phyloP scores from a whole-genome alignment of 2,113 vertebrate species.

The Anguilla rostrata region DNA sequence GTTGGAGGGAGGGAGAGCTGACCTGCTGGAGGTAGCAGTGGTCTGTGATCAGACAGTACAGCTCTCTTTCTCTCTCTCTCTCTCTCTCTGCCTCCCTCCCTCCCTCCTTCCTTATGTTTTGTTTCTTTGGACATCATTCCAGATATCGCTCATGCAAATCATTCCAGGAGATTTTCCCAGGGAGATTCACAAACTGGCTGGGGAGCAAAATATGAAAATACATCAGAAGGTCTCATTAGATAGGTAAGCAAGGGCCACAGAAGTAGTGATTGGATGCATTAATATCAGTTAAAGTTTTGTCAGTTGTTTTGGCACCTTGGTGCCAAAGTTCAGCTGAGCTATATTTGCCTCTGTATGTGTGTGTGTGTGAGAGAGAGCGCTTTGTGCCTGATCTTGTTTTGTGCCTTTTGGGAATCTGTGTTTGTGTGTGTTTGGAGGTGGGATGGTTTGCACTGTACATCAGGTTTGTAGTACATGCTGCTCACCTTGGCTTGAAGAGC shows the following conservation, averaged over 20 bases:
- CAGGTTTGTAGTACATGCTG: not conserved
- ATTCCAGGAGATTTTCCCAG: constrained; percentile 47
- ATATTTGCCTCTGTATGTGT: not conserved
- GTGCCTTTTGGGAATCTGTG: no score
- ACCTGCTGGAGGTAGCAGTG: constrained; percentile 40
- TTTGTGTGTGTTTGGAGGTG: no score
- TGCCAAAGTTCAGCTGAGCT: not conserved
- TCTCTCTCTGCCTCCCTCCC: constrained; percentile 43
- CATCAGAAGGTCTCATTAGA: constrained; percentile 63
- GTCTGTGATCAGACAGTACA: constrained; percentile 40
- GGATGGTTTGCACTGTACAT: no score
- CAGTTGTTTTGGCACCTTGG: not conserved
- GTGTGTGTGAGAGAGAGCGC: not conserved
- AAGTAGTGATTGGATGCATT: constrained; percentile 50
- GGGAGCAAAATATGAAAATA: constrained; percentile 52
- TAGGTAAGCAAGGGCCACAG: constrained; percentile 69
- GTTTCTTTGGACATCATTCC: constrained; percentile 55
- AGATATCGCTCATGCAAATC: constrained; percentile 64
- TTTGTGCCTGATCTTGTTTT: no score
- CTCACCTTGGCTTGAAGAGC: not conserved
- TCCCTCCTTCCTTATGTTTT: constrained; percentile 39
- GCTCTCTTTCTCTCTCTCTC: constrained; percentile 21
- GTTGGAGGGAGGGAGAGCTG: constrained; percentile 17
- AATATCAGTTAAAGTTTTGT: constrained; percentile 40
- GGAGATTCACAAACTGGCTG: constrained; percentile 18